Base-by-base conservation (phyloP, 2,888 invertebrate species). In the Drosophila histrio region DNA sequence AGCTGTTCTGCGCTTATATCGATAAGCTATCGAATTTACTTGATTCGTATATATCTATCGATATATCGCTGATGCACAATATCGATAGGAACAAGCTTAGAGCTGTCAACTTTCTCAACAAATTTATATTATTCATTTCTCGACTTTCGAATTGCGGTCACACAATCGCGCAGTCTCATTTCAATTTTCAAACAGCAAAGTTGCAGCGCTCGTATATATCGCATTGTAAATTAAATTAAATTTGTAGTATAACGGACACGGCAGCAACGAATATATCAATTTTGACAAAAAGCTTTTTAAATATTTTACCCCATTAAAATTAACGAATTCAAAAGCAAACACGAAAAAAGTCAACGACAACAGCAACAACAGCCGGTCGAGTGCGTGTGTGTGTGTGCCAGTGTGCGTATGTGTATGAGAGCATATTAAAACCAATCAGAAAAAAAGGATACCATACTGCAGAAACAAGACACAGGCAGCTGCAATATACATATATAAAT, bases 381-480 rank as follows among this genome's bases (percentile, higher is more conserved):
- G 59, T 50, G 56, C 50, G 67, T 61, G 32, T 41, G 47, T 61
- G 46, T 36, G 54, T 62, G 68, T 46, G 52, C 61, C 38, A 50
- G 54, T 47, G 36, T 34, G 59, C 53, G 53, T 36, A 39, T 41
- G 50, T 38, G 15, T 38, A 28, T 30, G 39, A 26, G 34, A 39
- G 49, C 38, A 46, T 34, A 38, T 41, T 19, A 49, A 46, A 41
- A 47, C 71, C 54, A 82, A 85, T 77, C 53, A 63, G 79, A 67
- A 70, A 62, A n/a, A 81, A 62, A 82, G 83, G 83, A 85, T 73
- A 79, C 59, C 49, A 49, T 21, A 69, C 30, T 43, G 54, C 34
- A 46, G 17, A 15, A 47, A 47, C 38, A 43, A 41, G 7, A 57
- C 9, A 59, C 43, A 44, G 8, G 24, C 28, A 52, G 41, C 39